Base-by-base conservation (phyloP, 2,113 vertebrate genomes). In the Kryptolebias marmoratus region DNA sequence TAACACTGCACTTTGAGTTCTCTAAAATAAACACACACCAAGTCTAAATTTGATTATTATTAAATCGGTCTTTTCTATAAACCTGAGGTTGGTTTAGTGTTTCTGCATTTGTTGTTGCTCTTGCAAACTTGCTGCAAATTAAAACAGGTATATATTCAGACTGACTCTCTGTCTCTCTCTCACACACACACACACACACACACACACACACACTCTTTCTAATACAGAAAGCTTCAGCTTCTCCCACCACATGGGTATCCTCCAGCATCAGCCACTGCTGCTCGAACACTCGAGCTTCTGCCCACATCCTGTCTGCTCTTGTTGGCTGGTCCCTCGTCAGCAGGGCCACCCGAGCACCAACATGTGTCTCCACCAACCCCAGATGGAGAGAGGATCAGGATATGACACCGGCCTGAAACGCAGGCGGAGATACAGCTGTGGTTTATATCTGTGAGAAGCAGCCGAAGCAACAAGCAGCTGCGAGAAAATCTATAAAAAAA, bases 271-370 rank as follows among this genome's bases (percentile, higher is more conserved):
- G 55, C 89, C 69, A 30, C 13, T 50, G 75, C 79, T 70, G 86
- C 83, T 74, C 55, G 81, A 72, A 82, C 82, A 42, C 39, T 42
- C 39, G 15, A 59, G 56, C 70, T 44, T 32, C 81, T 84, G 85
- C 81, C 88, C 79, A 81, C 89, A 83, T 92, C 88, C 88, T 89
- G 90, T 93, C 91, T 66, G 55, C 77, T 87, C 75, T 45, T n/a
- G 77, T 90, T 77, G 85, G 47, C 83, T 47, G 64, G 39, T 68
- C 57, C 63, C 80, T 74, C 80, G 64, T 92, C 90, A 90, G 61
- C 75, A 71, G 71, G 68, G 79, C 22, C 44, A 16, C 67, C 55
- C 69, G 47, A 71, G 75, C 70, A 70, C 59, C 75, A 82, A 77
- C 88, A 77, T 87, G 82, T 76, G 87, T 80, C 88, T 84, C 64